Conservation (phyloP, 2,888 invertebrate species). For the Leptothorax acervorum region DNA sequence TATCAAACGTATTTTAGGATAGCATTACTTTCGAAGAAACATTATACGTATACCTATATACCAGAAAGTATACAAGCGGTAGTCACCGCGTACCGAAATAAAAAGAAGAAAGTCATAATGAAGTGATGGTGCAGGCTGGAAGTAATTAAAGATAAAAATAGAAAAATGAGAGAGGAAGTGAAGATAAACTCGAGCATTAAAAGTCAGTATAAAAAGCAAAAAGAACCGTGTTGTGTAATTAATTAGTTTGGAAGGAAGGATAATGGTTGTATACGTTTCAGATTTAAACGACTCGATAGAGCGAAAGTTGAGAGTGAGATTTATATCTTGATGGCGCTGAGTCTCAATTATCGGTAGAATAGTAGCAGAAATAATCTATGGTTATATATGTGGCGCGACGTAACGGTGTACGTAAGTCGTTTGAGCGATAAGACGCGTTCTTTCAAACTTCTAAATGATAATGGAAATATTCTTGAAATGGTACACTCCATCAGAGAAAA, state of each 20-base stretch:
- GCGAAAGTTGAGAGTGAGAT: constrained; percentile 4
- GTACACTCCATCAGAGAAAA: background rate
- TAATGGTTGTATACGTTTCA: background rate
- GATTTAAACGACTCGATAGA: constrained; percentile 5
- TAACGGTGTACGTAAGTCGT: background rate
- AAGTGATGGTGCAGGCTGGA: background rate
- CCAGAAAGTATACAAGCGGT: background rate
- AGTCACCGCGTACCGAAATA: background rate
- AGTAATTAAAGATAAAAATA: background rate
- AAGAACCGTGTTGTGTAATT: background rate
- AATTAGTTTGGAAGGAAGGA: background rate
- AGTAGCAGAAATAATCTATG: background rate
- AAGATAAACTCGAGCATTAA: background rate
- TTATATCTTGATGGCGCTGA: background rate
- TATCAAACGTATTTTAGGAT: background rate
- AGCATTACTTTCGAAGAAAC: background rate
- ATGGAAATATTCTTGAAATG: constrained; percentile 17
- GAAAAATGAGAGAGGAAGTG: background rate
- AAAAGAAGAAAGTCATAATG: background rate
- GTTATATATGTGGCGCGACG: too few species aligned
- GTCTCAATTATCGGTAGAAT: constrained; percentile 3
- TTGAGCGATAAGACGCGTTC: constrained; percentile 12
- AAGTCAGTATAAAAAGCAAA: background rate
- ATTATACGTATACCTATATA: background rate
- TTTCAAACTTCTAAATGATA: constrained; percentile 25